Base-by-base conservation (phyloP, 1,140 invertebrate species). In the Myzus persicae region DNA sequence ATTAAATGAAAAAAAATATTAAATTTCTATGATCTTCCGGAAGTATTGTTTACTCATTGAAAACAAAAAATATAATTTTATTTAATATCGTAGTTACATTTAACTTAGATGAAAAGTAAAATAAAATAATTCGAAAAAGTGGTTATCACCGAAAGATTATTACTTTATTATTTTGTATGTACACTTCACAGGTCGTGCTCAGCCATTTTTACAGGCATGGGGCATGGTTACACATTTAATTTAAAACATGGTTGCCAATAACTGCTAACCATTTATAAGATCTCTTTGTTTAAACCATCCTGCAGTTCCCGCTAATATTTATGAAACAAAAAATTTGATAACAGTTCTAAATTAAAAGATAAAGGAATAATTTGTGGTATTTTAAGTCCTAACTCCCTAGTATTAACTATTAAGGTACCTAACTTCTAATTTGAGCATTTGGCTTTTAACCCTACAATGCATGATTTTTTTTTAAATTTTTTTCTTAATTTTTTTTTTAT, bases 221-320 rank as follows among this genome's bases (percentile, higher is more conserved):
- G n/a, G 59, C 31, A 11, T 44, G 59, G 91, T 76, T 81, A 92
- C 6, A 26, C 42, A 36, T 81, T 46, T 11, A n/a, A 38, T 46
- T 36, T 26, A 82, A 82, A 92, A 92, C 91, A 92, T 92, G 91
- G 91, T 92, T 92, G 91, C 91, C 91, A 92, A 92, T 92, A 92
- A 92, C 76, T 36, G 8, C 44, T 92, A 51, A 92, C 67, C 67
- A 48, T 81, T 46, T 81, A 4, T 92, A 92, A n/a, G 38, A 92
- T 38, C 67, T 92, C 91, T 92, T 92, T 92, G 91, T 18, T 22
- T 51, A 51, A 22, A 51, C 31, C 59, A 76, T n/a, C 31, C 5
- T 14, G 4, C 59, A 31, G 26, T 89, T 67, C 40, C 36, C 59
- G 54, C 26, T 36, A n/a, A 54, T 88, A 38, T 82, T 26, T 2